Percentiles rank a stretch among this genome's conserved stretches.
Evolutionary conservation across 2,113 vertebrate genomes (phyloP).

Genomic region (Xenotilapia flavipinnis): DNA sequence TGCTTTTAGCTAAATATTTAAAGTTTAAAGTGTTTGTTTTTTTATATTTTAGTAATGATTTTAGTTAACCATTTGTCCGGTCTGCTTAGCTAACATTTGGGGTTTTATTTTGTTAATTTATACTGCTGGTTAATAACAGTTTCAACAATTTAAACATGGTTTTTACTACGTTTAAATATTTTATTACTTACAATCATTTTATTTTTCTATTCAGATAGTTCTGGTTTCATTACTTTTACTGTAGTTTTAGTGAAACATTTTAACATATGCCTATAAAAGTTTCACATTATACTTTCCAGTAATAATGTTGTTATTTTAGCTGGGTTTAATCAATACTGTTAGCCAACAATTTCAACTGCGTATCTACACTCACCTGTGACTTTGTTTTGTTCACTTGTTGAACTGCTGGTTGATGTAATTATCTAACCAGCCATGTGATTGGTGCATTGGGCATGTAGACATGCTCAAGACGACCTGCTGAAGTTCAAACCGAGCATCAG

Average conservation of each 20-base stretch:
- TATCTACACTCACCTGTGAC: background rate
- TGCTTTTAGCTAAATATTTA: background rate
- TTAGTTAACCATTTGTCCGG: background rate
- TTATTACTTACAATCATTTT: background rate
- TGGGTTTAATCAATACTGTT: background rate
- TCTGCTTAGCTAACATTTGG: background rate
- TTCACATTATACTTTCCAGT: background rate
- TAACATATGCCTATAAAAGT: background rate
- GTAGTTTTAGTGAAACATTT: background rate
- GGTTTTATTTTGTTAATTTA: background rate
- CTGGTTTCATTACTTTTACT: background rate
- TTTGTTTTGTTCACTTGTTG: background rate
- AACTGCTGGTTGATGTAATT: background rate
- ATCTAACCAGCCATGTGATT: background rate
- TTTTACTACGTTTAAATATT: background rate
- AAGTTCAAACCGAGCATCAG: background rate
- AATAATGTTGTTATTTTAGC: background rate
- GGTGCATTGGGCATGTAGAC: background rate
- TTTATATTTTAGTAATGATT: background rate
- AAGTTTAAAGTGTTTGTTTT: background rate
- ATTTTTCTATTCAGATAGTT: background rate
- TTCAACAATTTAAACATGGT: background rate
- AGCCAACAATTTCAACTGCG: background rate
- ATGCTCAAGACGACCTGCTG: background rate
- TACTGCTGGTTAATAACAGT: background rate